A percentile compares a stretch with the other conserved stretches of the same genome.
These are phyloP conservation scores for Syrmaticus mikado DNA, from an alignment of 2,113 vertebrate species.

Conservation along the genomic window DNA sequence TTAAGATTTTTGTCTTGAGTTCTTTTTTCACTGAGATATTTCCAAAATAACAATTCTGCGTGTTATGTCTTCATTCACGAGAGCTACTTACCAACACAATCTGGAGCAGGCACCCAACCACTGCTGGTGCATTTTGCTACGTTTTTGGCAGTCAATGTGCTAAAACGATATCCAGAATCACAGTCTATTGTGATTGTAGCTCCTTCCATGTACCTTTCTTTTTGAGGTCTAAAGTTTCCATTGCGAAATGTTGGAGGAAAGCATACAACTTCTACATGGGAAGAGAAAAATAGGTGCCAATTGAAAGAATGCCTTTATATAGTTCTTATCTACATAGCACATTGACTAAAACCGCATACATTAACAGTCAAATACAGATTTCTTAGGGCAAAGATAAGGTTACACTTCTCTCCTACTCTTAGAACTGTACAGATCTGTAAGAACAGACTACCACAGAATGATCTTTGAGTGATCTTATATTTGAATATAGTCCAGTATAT, in stretches of 20 bases:
- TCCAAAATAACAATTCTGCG: neutral
- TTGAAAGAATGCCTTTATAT: neutral
- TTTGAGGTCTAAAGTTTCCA: conserved; percentile 24
- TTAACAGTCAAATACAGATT: neutral
- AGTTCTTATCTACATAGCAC: neutral
- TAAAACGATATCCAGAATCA: neutral
- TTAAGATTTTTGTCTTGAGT: neutral
- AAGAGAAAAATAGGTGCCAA: neutral
- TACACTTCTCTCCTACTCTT: neutral
- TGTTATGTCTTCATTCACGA: neutral
- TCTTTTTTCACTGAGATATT: neutral
- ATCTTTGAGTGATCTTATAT: neutral
- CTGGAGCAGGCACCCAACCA: conserved; percentile 69
- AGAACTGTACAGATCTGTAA: neutral
- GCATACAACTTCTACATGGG: conserved; percentile 60
- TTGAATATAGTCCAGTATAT: neutral
- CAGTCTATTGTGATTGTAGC: conserved; percentile 21
- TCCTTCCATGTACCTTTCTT: neutral
- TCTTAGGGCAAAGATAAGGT: neutral
- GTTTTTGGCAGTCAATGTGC: fast-evolving
- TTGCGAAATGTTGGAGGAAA: conserved; percentile 46
- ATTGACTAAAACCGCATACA: neutral
- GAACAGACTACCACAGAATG: neutral
- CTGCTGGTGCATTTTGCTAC: conserved; percentile 30
- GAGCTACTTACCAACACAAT: conserved; percentile 69